phyloP scores from a whole-genome alignment of 2,113 vertebrate genomes.

The Emydura subglobosa region DNA sequence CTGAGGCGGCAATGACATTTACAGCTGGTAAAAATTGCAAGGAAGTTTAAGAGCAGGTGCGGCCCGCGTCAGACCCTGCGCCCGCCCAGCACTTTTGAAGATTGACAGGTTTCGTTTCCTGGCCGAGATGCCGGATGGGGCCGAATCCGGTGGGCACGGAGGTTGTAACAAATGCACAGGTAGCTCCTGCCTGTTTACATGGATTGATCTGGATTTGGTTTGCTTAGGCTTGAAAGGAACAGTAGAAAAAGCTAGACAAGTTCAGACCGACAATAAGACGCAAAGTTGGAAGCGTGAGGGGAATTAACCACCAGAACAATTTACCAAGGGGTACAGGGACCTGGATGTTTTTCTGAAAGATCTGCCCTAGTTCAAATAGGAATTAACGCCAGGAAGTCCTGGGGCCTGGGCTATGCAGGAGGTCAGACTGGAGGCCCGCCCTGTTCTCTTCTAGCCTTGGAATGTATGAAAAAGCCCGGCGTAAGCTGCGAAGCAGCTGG shows the following conservation, averaged over 20 bases:
- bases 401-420: no score
- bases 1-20: no score
- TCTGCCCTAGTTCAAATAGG: no score
- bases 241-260: neutral
- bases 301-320: neutral
- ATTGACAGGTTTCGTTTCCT: neutral
- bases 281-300: no score
- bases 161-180: neutral
- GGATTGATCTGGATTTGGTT: neutral
- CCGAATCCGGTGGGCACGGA: no score
- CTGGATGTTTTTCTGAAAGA: no score
- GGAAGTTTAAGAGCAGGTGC: neutral
- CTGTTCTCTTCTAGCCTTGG: no score
- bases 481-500: no score
- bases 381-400: no score
- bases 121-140: neutral
- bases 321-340: neutral
- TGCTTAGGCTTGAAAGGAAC: neutral
- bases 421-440: no score
- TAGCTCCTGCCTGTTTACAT: neutral
- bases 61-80: no score
- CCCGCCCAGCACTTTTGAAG: neutral
- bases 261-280: neutral
- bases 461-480: no score
- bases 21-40: neutral